Conservation (phyloP, 2,797 vertebrate genomes). For the Parauchenoglanis punctatus region DNA sequence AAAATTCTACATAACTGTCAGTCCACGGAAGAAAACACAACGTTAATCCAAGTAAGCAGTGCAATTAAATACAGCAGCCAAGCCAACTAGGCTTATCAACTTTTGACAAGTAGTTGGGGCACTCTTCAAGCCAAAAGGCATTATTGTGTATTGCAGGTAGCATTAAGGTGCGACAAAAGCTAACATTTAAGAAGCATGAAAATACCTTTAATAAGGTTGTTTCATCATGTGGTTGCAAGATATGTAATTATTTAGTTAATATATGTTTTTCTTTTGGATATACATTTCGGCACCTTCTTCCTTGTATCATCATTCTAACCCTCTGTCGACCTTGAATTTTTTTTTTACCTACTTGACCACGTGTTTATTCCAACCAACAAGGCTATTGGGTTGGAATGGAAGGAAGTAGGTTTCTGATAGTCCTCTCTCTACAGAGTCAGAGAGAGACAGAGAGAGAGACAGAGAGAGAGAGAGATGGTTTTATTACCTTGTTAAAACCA, state of each 20-base stretch:
- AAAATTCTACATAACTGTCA: neutral
- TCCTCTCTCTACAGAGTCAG: neutral
- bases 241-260: neutral
- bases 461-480: neutral
- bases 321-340: neutral
- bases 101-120: neutral
- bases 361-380: neutral
- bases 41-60: neutral
- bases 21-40: neutral
- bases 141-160: neutral
- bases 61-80: neutral
- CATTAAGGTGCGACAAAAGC: neutral
- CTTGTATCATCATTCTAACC: neutral
- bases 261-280: neutral
- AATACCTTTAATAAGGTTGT: neutral
- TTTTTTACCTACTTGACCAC: neutral
- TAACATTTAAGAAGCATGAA: neutral
- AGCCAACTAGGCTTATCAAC: neutral
- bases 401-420: neutral
- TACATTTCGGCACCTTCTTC: neutral
- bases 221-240: neutral
- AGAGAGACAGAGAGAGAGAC: no score
- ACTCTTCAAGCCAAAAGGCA: neutral
- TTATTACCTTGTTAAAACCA: neutral
- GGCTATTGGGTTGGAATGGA: neutral